Base-by-base conservation (phyloP, 2,113 vertebrate genomes). In the Scolopax mira region DNA sequence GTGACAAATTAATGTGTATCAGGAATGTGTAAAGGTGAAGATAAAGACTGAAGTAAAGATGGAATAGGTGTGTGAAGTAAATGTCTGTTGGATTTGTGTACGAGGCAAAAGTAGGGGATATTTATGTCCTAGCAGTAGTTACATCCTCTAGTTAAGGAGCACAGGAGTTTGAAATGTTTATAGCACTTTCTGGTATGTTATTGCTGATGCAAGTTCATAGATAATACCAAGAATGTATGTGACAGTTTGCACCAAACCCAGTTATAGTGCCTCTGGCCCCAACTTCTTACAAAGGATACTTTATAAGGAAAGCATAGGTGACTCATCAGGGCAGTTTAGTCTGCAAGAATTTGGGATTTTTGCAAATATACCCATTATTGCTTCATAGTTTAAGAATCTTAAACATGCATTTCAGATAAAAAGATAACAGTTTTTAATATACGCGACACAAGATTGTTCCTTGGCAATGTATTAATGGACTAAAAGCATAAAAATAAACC, bases 401-500 rank as follows among this genome's bases (percentile, higher is more conserved):
- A 90, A 78, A 64, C 16, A 31, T 37, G 57, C 44, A 69, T 87
- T 88, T 89, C 33, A 74, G 33, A 41, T 67, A 17, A 69, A 57
- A 71, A 86, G 30, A 81, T 83, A 84, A 44, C 60, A 71, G 33
- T n/a, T 90, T 92, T 86, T 90, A 79, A 84, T 44, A 44, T 84
- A 89, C 86, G 70, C 65, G 74, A 58, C 27, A 35, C 12, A 75
- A 73, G 33, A 51, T 61, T 72, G 52, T 55, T 90, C 22, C 81
- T 89, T 94, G 77, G 46, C 80, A n/a, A 42, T 74, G 3, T 77
- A 19, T 70, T 86, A 71, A 60, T 65, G 33, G 55, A 55, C 27
- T 89, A 46, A 13, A 71, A 87, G 25, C 60, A 81, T 39, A 88
- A 93, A 95, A 92, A 66, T 65, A 90, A 95, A 86, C 46, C 18